Base-by-base conservation (phyloP, 2,888 invertebrate genomes). In the Anoplius nigerrimus region DNA sequence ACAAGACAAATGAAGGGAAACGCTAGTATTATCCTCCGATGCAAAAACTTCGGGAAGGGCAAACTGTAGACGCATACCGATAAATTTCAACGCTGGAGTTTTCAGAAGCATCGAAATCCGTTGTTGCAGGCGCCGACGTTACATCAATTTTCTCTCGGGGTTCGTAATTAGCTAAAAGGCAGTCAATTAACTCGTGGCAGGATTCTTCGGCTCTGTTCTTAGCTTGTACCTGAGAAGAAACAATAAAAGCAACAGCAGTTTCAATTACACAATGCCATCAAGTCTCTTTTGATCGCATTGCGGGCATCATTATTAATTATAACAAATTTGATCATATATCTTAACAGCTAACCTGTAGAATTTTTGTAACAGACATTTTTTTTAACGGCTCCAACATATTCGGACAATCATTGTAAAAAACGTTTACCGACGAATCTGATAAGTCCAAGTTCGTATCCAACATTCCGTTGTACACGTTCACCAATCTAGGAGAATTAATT, bases 401-500 rank as follows among this genome's bases (percentile, higher is more conserved):
- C 0, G 96, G 94, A 82, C 94, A 95, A 15, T 94, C 94, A 83
- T 95, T 95, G 81, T 93, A 94, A 85, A 94, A 94, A 34, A 94
- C 90, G 77, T 91, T 92, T 75, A 91, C 91, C 71, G 91, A 91
- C 0, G 90, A 89, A 43, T 90, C 90, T 64, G 92, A 91, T 45
- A 90, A 90, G 75, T 92, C 92, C 69, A 90, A 90, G 80, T 93
- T 92, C 74, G 93, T 86, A 2, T 91, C 90, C 56, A 93, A 87
- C 52, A 93, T 89, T 67, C 91, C 90, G 80, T 94, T 94, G 85
- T 92, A 93, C 69, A 91, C 90, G 62, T 90, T 90, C 2, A 93
- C 91, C 78, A 94, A 89, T 82, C 94, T 94, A 88, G 62, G 91
- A 90, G 56, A 20, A 13, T 0, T 3, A 46, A 1, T 34, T 34